Base-by-base conservation (phyloP, 2,888 invertebrate genomes). In the Hydropsyche betteni region DNA sequence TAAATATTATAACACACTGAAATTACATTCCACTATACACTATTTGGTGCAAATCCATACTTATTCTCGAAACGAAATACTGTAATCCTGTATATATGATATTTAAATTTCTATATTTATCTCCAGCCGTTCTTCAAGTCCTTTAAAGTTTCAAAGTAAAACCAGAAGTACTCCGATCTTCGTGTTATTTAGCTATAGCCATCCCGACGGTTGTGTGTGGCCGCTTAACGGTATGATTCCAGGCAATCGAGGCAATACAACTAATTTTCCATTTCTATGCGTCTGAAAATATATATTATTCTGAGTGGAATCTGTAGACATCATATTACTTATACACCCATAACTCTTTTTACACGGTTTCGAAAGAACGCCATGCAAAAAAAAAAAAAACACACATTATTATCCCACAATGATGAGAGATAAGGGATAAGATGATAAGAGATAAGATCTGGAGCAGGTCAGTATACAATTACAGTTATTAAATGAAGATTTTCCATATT, bases 201-300 rank as follows among this genome's bases (percentile, higher is more conserved):
- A 92, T 80, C 92, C 92, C 70, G 91, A 88, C 79, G 91, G 90
- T 82, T 90, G 89, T 83, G 90, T 91, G 85, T 92, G 92, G 0
- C 92, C 92, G 84, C 91, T 91, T 81, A 93, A 88, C 80, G 92
- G 92, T 82, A 93, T 92, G 79, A 93, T 91, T 79, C 92, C 92
- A 14, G 92, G 90, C 81, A 93, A 86, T 83, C 91, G 90, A 80
- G 91, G 90, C 81, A 90, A 84, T 81, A 89, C 88, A 80, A 88
- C 88, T 81, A 89, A 88, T 80, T 91, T 90, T 76, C 89, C 89
- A 84, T 87, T 87, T 74, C 84, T 83, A 81, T 87, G 88, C n/a
- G 69, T 72, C 79, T 80, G 75, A n/a, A 77, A 79, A 58, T 8
- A 50, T 16, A 14, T 50, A 68, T 68, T 34, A 70, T 69, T 44